Evolutionary conservation across 2,113 vertebrate genomes (phyloP).

Genomic region (Tachuris rubrigastra): DNA sequence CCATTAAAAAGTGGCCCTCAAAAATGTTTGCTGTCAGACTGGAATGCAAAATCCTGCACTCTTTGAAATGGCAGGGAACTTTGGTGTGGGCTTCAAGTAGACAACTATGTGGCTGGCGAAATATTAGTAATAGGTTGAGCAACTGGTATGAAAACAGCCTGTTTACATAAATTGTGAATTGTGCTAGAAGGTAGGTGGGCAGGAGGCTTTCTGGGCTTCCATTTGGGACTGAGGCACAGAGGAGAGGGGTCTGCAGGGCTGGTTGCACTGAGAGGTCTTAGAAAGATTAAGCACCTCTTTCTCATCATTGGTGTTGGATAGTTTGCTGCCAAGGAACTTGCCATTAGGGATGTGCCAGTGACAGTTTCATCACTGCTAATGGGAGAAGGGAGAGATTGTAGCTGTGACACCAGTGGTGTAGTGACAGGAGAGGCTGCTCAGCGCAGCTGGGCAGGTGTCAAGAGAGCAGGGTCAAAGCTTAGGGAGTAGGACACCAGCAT

Average conservation of each 20-base stretch:
- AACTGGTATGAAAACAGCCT: background rate
- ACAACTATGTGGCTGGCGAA: background rate
- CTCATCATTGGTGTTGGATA: background rate
- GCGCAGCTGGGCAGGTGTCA: background rate
- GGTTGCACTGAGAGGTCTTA: background rate
- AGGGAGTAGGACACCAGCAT: background rate
- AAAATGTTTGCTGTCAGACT: background rate
- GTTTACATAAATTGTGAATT: background rate
- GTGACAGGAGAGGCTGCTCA: background rate
- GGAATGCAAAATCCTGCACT: background rate
- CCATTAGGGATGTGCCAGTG: background rate
- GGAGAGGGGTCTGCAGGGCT: background rate
- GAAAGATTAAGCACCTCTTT: background rate
- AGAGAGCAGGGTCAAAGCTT: background rate
- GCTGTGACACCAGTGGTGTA: background rate
- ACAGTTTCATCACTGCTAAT: background rate
- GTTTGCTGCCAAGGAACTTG: background rate
- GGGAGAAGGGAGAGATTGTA: background rate
- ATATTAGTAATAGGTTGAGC: background rate
- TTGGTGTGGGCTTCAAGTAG: background rate
- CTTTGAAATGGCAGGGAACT: background rate
- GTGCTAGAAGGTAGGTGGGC: background rate
- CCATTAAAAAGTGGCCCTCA: constrained; percentile 20
- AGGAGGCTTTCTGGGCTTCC: background rate
- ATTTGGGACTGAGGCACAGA: background rate